Conservation (phyloP, 2,888 invertebrate genomes). For the Stomorhina lunata region DNA sequence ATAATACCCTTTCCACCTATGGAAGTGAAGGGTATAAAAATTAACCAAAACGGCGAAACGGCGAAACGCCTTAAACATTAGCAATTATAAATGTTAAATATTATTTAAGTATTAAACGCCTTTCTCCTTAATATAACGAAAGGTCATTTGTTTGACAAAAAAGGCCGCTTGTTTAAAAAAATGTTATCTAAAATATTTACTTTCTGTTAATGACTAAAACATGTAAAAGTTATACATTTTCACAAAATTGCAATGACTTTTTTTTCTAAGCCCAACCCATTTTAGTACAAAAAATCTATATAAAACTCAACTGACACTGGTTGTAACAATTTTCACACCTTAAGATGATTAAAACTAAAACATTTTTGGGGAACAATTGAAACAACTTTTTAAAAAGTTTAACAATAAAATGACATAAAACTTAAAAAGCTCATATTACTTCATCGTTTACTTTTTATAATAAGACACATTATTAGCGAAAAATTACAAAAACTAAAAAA, state of each 20-base stretch:
- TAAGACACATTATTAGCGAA: slow-evolving; percentile 28
- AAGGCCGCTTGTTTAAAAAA: background rate
- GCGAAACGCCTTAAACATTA: too few relatives aligned
- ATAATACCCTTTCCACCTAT: too few relatives aligned
- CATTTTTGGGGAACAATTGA: slow-evolving; percentile 6
- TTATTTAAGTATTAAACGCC: background rate
- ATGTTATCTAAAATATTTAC: slow-evolving; percentile 1
- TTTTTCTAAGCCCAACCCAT: slow-evolving; percentile 21
- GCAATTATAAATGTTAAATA: too few relatives aligned
- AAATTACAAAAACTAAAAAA: background rate
- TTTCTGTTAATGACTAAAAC: background rate
- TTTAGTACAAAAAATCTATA: background rate
- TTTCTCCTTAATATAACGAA: background rate
- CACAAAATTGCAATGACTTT: background rate
- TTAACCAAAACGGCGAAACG: too few relatives aligned
- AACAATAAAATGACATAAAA: background rate
- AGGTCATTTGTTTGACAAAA: background rate
- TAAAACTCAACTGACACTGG: background rate
- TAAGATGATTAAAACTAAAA: slow-evolving; percentile 17
- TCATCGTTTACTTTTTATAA: background rate
- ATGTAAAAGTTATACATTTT: background rate
- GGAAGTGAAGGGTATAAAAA: too few relatives aligned
- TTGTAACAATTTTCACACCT: slow-evolving; percentile 44
- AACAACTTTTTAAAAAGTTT: background rate
- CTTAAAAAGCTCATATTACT: background rate